These are phyloP conservation scores for Darevskia nairensis DNA, from an alignment of 2,797 vertebrate species.

Conservation along the genomic window DNA sequence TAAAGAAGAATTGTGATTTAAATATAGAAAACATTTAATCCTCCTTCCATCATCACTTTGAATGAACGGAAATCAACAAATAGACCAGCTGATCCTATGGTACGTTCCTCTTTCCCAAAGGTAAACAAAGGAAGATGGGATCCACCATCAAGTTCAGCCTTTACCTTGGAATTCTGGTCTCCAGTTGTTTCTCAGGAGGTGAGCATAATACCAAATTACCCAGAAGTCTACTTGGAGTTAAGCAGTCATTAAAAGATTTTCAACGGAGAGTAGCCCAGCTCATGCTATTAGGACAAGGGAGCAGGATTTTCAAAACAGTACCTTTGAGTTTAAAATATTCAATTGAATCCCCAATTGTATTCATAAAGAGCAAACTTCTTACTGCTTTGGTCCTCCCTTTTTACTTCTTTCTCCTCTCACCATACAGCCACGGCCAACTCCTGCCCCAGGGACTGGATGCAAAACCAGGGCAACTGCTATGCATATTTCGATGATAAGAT, in stretches of 20 bases:
- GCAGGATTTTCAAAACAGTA: too few species aligned
- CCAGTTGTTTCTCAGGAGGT: not conserved
- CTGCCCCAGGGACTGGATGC: not conserved
- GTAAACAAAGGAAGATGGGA: slow-evolving; percentile 9
- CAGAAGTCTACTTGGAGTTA: too few species aligned
- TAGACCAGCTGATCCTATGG: too few species aligned
- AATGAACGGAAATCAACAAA: too few species aligned
- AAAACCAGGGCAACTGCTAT: not conserved
- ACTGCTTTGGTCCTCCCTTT: not conserved
- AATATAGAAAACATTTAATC: too few species aligned
- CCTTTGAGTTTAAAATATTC: too few species aligned
- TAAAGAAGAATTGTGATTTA: too few species aligned
- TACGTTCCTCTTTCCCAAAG: not conserved
- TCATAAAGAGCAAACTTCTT: not conserved
- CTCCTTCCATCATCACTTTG: too few species aligned
- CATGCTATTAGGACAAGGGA: too few species aligned
- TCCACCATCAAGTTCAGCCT: not conserved
- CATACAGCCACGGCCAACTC: not conserved
- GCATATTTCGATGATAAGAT: not conserved
- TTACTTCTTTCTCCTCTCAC: not conserved
- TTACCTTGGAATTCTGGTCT: not conserved
- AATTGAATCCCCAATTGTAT: too few species aligned
- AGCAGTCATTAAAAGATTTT: too few species aligned
- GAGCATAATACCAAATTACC: not conserved
- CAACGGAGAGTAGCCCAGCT: too few species aligned